A percentile compares a stretch with the other conserved stretches of the same genome.
Evolutionary conservation across 2,113 vertebrate species (phyloP).

Genomic region (Leuciscus idus): DNA sequence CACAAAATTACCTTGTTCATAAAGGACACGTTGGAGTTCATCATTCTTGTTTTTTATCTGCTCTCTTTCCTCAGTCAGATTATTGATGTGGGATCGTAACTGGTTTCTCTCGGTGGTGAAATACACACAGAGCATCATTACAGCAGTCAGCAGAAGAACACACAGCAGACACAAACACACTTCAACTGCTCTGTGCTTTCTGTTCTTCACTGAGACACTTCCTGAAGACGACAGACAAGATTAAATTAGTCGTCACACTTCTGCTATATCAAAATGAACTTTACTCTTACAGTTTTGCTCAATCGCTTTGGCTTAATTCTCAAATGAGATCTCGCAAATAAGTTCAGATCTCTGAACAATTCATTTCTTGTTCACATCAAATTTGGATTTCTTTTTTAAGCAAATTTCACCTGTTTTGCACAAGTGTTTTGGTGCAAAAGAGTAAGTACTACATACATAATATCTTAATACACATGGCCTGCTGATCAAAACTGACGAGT

Average conservation of each 20-base stretch:
- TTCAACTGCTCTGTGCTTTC: slow-evolving; percentile 20
- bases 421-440: no score
- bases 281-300: no score
- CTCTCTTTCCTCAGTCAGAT: neutral
- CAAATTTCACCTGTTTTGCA: no score
- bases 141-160: slow-evolving; percentile 21
- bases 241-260: neutral
- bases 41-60: neutral
- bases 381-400: no score
- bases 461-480: no score
- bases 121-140: neutral
- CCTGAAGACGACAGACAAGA: neutral
- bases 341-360: no score
- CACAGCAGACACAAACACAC: slow-evolving; percentile 15
- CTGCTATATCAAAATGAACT: no score
- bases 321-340: no score
- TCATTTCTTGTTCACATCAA: no score
- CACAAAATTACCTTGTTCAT: neutral
- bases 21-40: neutral
- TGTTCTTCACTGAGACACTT: neutral
- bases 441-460: no score
- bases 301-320: no score
- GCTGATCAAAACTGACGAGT: no score
- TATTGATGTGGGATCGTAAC: neutral
- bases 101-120: neutral